Evolutionary conservation across 2,113 vertebrate genomes (phyloP).

Genomic region (Monopterus albus): DNA sequence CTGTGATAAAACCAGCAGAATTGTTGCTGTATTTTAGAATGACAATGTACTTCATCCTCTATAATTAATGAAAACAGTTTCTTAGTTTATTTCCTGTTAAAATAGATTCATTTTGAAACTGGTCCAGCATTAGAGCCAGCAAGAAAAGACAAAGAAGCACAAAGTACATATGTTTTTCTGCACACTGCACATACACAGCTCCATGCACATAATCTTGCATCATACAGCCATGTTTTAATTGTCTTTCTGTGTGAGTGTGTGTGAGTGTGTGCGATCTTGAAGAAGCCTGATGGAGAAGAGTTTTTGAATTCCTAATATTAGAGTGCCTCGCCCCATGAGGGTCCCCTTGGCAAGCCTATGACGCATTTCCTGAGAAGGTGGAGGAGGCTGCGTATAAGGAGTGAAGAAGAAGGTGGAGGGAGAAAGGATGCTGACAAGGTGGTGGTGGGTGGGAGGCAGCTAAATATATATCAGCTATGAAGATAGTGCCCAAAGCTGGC

Average conservation of each 20-base stretch:
- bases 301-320: constrained; percentile 56
- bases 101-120: neutral
- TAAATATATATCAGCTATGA: constrained; percentile 73
- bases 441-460: constrained; percentile 1
- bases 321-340: constrained; percentile 62
- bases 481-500: constrained; percentile 47
- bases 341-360: constrained; percentile 69
- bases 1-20: too few species aligned
- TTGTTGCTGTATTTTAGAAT: neutral
- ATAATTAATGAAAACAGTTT: too few species aligned
- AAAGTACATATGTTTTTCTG: neutral
- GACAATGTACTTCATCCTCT: too few species aligned
- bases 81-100: neutral
- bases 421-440: too few species aligned
- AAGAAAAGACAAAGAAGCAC: neutral
- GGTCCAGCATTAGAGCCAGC: neutral
- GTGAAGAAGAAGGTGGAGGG: neutral
- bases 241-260: neutral
- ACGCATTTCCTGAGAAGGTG: constrained; percentile 72
- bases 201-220: constrained; percentile 10
- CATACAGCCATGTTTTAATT: neutral
- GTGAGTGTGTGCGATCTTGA: constrained; percentile 19
- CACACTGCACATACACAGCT: neutral
- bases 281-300: constrained; percentile 33
- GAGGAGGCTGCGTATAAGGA: constrained; percentile 29